Evolutionary conservation across 1,140 invertebrate species (phyloP), one percentile per base, ranked within the genome.

Genomic region (Drosophila micromelanica): DNA sequence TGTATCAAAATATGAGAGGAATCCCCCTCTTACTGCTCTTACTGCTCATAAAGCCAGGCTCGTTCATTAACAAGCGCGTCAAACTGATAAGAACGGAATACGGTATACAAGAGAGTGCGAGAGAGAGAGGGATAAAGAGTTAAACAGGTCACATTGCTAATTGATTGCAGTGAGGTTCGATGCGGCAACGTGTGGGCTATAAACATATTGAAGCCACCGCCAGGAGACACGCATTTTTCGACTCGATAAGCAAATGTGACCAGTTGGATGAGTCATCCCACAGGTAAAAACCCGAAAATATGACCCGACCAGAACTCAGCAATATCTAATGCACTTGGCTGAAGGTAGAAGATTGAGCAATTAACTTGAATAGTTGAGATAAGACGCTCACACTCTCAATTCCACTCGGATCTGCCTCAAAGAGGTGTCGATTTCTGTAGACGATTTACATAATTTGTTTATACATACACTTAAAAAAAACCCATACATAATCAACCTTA

Each of bases 81-180:
- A 86, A 81, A 78, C 68, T 86, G 81, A 86, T 86, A 86, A 87
- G 70, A 11, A 32, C 37, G 37, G 11, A 35, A 7, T 4, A 20
- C 5, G 37, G 20, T 46, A 30, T 38, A 37, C 17, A 23, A 23
- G 35, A 20, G 46, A n/a, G 54, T 43, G 17, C 12, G 13, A 8
- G 54, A 51, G 55, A 7, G 43, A 20, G 40, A 15, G 27, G 2
- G 1, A 15, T n/a, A 15, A 35, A 70, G 43, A 13, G 71, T 43
- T 81, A 86, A 86, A 87, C 81, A 87, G 81, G 82, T 86, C 82
- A 82, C 84, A 82, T 87, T 87, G 76, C 82, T 86, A 86, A 86
- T 86, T 86, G 82, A 86, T 86, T 86, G 82, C 82, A 87, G 78
- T 72, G 74, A 79, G 60, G 64, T 52, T 52, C 13, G 74, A 60